phyloP scores from a whole-genome alignment of 2,888 invertebrate genomes.

The Cantharis rufa region DNA sequence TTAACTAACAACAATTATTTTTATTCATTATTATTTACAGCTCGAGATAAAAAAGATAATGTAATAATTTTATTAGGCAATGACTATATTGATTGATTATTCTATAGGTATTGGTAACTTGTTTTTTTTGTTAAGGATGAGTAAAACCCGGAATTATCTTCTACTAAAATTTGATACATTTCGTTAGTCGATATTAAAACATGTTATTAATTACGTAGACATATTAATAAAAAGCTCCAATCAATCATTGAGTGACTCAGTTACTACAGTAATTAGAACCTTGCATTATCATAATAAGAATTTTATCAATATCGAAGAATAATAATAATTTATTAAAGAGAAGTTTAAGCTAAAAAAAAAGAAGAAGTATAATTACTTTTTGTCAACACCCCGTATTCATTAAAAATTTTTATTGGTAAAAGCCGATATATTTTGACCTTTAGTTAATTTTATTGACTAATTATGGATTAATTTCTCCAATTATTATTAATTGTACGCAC shows the following conservation, averaged over 20 bases:
- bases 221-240: not conserved
- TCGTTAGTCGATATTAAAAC: not conserved
- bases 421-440: not conserved
- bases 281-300: not conserved
- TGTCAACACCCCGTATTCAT: not conserved
- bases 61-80: not conserved
- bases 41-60: slow-evolving; percentile 12
- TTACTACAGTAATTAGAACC: not conserved
- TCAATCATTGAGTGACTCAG: not conserved
- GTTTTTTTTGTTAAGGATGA: not conserved
- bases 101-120: not conserved
- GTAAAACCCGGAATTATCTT: not conserved
- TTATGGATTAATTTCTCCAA: not conserved
- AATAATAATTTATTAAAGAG: not conserved
- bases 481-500: not conserved
- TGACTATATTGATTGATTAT: not conserved
- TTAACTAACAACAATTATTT: slow-evolving; percentile 2
- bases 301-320: not conserved
- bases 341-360: too few relatives aligned
- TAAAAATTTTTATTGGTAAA: not conserved
- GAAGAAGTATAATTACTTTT: too few relatives aligned
- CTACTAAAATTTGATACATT: not conserved
- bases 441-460: not conserved
- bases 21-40: slow-evolving; percentile 6
- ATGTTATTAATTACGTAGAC: not conserved